Percentiles rank a stretch among this genome's conserved stretches.
phyloP scores from a whole-genome alignment of 2,797 vertebrate genomes.

The Syndactyla subalaris region DNA sequence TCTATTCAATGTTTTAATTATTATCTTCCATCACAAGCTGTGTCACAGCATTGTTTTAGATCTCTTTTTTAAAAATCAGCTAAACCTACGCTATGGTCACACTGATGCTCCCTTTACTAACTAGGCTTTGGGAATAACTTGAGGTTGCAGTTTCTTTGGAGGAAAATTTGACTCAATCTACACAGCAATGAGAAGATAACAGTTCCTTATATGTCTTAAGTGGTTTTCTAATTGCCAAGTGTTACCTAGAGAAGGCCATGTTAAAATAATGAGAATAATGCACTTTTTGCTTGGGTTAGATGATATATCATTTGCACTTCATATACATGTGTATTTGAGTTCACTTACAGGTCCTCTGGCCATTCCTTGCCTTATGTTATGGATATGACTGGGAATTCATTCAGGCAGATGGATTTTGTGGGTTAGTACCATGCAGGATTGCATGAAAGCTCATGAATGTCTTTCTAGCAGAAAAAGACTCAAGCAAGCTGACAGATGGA shows the following conservation, averaged over 20 bases:
- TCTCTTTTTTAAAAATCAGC: neutral
- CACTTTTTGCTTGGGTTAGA: neutral
- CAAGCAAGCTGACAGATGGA: neutral
- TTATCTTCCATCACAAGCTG: neutral
- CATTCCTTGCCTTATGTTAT: neutral
- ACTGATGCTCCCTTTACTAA: neutral
- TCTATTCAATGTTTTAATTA: neutral
- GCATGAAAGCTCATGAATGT: neutral
- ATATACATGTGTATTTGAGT: neutral
- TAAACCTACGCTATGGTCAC: neutral
- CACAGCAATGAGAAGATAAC: neutral
- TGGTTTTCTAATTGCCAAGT: neutral
- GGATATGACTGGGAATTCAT: neutral
- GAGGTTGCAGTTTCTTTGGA: neutral
- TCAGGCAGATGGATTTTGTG: neutral
- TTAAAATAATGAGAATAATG: neutral
- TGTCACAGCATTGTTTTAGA: neutral
- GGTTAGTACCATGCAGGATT: neutral
- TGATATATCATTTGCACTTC: neutral
- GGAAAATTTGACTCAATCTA: neutral
- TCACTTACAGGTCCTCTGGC: neutral
- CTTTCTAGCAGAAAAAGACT: neutral
- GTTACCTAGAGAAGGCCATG: neutral
- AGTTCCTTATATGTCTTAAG: neutral
- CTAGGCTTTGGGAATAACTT: neutral